These are phyloP conservation scores for Gallinago solitaria DNA, from an alignment of 2,797 vertebrate genomes.

Conservation along the genomic window DNA sequence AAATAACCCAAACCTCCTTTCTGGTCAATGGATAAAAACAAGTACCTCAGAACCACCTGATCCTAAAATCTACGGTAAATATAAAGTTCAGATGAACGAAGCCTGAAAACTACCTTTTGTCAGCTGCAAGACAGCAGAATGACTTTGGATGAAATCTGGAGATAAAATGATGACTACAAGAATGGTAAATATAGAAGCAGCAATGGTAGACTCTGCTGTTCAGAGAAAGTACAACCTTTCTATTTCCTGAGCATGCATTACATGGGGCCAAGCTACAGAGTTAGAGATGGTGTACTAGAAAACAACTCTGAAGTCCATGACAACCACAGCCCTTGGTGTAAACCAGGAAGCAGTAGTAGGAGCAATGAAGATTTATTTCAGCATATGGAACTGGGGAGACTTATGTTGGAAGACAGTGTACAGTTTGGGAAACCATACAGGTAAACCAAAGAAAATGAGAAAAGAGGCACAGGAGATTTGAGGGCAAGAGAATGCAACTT, in stretches of 20 bases:
- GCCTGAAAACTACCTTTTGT: not conserved
- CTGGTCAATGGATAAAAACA: not conserved
- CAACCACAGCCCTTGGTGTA: not conserved
- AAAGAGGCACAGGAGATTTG: not conserved
- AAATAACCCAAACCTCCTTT: not conserved
- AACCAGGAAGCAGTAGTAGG: not conserved
- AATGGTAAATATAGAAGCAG: not conserved
- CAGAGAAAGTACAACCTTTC: not conserved
- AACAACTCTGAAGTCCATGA: not conserved
- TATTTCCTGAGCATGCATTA: not conserved
- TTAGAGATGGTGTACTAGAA: not conserved
- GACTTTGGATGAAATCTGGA: not conserved
- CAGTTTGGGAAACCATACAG: not conserved
- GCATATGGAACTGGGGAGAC: not conserved
- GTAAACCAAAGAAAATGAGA: not conserved
- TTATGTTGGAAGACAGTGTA: not conserved
- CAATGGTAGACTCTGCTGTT: not conserved
- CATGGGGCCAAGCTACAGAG: not conserved
- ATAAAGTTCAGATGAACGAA: not conserved
- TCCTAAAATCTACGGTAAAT: not conserved
- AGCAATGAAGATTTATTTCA: not conserved
- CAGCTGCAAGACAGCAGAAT: not conserved
- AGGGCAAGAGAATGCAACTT: not conserved
- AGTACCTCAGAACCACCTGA: not conserved
- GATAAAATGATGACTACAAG: not conserved